Evolutionary conservation across 2,113 vertebrate species (phyloP), one percentile per base, ranked within the genome.

Genomic region (Hippopotamus amphibius): DNA sequence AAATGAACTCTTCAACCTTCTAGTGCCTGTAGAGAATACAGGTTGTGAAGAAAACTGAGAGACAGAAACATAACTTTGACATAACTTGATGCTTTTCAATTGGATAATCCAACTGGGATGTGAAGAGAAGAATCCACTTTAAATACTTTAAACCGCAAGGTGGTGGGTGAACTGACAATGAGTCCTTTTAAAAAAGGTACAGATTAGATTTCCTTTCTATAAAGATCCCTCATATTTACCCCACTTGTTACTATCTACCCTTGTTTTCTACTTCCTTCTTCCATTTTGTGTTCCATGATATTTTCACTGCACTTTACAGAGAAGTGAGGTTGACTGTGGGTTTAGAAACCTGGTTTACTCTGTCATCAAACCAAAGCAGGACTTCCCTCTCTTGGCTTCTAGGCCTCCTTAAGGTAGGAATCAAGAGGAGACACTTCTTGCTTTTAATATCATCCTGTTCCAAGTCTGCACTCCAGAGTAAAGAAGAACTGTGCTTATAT

Each of bases 121-220:
- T 81, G 26, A 43, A 89, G 24, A 61, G 59, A 83, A 74, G 22
- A 72, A 76, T 63, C 16, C 13, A 33, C 66, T 88, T 90, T 63
- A 84, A 83, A 77, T 89, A 59, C 10, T 89, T 93, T 37, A 93
- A 69, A 92, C 76, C n/a, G 63, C 87, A 86, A 82, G 46, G 19
- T 46, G 37, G 65, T 80, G 21, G 37, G 65, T 80, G 21, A 86
- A 85, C 24, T 82, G 41, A 94, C 66, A 88, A 82, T 26, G 53
- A 92, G 41, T 87, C n/a, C 28, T 37, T 93, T 85, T 55, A 14
- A 53, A 53, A 85, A 77, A 26, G n/a, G 6, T 79, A 41, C 57
- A 65, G 86, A 37, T 66, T 72, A 91, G 37, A 65, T 76, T 96
- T 86, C 59, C 33, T 13, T 81, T 94, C 37, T 55, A 7, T 13